phyloP scores from a whole-genome alignment of 2,797 vertebrate species.

The Helicolenus hilgendorfi region DNA sequence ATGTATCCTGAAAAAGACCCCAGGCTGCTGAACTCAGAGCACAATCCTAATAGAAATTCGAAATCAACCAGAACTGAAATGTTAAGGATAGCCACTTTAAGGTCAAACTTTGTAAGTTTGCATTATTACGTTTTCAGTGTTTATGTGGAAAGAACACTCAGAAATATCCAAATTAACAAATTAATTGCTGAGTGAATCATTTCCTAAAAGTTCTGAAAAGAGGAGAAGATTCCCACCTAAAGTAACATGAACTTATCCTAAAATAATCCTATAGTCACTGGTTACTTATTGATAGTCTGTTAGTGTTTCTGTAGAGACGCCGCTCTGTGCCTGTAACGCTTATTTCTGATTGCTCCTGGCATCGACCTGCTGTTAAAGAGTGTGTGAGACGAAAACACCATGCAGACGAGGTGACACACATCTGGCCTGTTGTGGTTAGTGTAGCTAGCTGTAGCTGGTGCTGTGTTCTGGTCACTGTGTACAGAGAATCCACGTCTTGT shows the following conservation, averaged over 20 bases:
- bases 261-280: neutral
- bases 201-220: neutral
- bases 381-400: neutral
- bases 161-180: neutral
- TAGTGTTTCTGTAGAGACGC: neutral
- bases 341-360: neutral
- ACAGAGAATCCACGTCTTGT: neutral
- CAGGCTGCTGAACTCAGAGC: too few species aligned
- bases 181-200: neutral
- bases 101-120: neutral
- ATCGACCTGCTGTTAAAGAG: neutral
- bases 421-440: neutral
- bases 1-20: too few species aligned
- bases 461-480: neutral
- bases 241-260: neutral
- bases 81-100: accelerated
- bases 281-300: neutral
- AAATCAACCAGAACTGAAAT: too few species aligned
- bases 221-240: neutral
- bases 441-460: neutral
- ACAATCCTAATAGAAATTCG: too few species aligned
- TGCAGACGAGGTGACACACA: conserved; percentile 15
- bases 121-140: neutral
- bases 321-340: neutral
- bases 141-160: neutral